phyloP scores from a whole-genome alignment of 2,888 invertebrate genomes.

The Drosophila crucigera region DNA sequence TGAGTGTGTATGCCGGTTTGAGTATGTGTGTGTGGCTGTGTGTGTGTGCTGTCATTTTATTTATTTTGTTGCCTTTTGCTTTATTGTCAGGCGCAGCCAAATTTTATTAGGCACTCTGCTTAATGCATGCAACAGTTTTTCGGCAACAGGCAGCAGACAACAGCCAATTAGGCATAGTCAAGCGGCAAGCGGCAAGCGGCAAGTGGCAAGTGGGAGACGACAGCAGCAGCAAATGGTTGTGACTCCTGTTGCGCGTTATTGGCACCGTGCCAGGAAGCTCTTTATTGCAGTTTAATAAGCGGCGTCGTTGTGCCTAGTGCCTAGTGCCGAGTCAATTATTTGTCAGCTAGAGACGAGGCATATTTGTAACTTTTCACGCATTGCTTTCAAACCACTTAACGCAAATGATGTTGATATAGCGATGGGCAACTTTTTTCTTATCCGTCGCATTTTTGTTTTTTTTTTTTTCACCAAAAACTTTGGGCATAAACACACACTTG shows the following conservation, averaged over 20 bases:
- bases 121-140: slow-evolving; percentile 80
- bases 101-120: slow-evolving; percentile 71
- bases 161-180: slow-evolving; percentile 56
- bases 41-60: slow-evolving; percentile 54
- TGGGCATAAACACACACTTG: slow-evolving; percentile 70
- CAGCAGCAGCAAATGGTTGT: slow-evolving; percentile 31
- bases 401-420: slow-evolving; percentile 79
- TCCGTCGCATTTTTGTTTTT: slow-evolving; percentile 2
- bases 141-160: slow-evolving; percentile 54
- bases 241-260: slow-evolving; percentile 40
- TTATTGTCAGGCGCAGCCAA: slow-evolving; percentile 62
- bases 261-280: slow-evolving; percentile 51
- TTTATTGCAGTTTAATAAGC: slow-evolving; percentile 76
- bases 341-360: slow-evolving; percentile 51
- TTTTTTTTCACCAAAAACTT: slow-evolving; percentile 45
- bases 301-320: slow-evolving; percentile 27
- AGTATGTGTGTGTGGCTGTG: neutral
- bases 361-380: slow-evolving; percentile 71
- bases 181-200: slow-evolving; percentile 10
- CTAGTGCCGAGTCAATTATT: slow-evolving; percentile 31
- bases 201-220: slow-evolving; percentile 3
- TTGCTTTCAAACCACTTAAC: slow-evolving; percentile 74
- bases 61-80: slow-evolving; percentile 57
- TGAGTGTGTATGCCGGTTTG: neutral
- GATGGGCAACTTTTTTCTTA: slow-evolving; percentile 56